These are phyloP conservation scores for Cavia aperea DNA, from an alignment of 2,113 vertebrate species.

Conservation along the genomic window DNA sequence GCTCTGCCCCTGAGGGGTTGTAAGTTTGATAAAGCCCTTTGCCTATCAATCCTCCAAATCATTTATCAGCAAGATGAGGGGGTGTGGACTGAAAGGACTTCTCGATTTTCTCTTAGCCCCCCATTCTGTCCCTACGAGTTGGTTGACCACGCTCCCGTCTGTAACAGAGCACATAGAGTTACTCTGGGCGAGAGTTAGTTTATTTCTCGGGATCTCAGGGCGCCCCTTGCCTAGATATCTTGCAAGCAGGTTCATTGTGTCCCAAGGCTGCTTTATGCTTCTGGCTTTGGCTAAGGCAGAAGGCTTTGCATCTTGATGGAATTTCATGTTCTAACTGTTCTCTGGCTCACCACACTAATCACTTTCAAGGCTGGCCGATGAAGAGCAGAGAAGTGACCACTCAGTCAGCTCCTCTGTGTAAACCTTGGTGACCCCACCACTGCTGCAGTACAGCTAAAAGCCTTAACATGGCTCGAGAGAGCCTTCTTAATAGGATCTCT, in stretches of 20 bases:
- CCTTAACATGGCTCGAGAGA: neutral
- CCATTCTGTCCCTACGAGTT: neutral
- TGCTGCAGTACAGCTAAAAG: neutral
- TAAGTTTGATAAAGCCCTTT: neutral
- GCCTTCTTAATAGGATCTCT: neutral
- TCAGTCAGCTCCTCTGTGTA: neutral
- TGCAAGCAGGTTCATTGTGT: neutral
- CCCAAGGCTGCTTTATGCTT: neutral
- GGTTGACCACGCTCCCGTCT: neutral
- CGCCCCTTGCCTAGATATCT: neutral
- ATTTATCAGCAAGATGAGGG: neutral
- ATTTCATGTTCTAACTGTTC: neutral
- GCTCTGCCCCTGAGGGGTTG: neutral
- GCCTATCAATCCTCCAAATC: neutral
- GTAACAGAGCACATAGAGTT: neutral
- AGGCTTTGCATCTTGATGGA: neutral
- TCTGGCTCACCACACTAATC: neutral
- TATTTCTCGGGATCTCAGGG: neutral
- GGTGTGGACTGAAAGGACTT: neutral
- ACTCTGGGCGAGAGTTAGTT: neutral
- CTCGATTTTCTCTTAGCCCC: neutral
- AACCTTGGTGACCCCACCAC: neutral
- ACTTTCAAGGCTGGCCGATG: neutral
- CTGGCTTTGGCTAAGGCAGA: constrained; percentile 7
- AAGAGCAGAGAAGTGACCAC: neutral